Conservation (phyloP, 1,140 invertebrate species). For the Teleopsis dalmanni region DNA sequence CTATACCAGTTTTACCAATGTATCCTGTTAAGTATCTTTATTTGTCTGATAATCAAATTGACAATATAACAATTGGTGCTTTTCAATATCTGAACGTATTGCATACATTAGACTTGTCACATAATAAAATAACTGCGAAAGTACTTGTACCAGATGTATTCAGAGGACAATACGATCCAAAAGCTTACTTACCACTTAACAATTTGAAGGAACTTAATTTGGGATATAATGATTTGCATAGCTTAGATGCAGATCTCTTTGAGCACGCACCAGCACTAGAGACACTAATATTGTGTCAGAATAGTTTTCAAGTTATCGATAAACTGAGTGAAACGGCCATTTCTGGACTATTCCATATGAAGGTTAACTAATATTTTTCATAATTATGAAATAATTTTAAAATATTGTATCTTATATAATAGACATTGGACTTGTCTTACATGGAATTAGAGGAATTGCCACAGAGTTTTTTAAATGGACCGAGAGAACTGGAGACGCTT, state of each 20-base stretch:
- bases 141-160: conserved; percentile 56
- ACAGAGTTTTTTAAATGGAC: conserved; percentile 57
- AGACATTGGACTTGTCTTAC: conserved; percentile 59
- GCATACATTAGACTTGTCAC: conserved; percentile 57
- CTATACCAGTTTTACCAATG: conserved; percentile 29
- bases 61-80: conserved; percentile 50
- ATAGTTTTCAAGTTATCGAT: conserved; percentile 58
- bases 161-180: conserved; percentile 52
- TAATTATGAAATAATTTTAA: neutral
- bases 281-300: conserved; percentile 57
- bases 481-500: conserved; percentile 54
- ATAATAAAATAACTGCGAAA: conserved; percentile 55
- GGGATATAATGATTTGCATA: conserved; percentile 58
- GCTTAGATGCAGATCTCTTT: conserved; percentile 60
- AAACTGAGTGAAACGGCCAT: conserved; percentile 54
- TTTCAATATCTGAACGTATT: conserved; percentile 58
- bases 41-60: conserved; percentile 51
- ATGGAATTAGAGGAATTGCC: conserved; percentile 56
- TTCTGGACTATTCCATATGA: conserved; percentile 54
- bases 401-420: conserved; percentile 14
- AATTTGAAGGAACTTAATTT: conserved; percentile 56
- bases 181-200: conserved; percentile 54
- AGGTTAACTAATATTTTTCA: conserved; percentile 45
- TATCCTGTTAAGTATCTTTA: conserved; percentile 46
- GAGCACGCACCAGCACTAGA: conserved; percentile 59